Evolutionary conservation across 1,140 invertebrate species (phyloP), one percentile per base, ranked within the genome.

Genomic region (Atopsyche davidsoni): DNA sequence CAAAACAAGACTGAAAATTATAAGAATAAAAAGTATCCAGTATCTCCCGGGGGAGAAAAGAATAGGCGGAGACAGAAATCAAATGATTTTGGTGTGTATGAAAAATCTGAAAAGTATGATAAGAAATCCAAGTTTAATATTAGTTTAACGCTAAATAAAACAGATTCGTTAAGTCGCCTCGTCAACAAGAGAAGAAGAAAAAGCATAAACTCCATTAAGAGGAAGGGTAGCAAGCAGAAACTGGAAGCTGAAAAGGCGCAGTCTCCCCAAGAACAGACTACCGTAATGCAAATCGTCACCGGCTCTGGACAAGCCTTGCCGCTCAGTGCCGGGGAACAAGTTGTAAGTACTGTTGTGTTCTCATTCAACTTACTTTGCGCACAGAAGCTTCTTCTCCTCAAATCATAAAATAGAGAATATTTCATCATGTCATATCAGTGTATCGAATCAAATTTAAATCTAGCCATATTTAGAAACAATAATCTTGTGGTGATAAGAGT

Each of bases 291-390:
- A 56, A 74, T 76, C 49, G 63, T 75, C 2, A 68, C 76, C 17
- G 70, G 75, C 1, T 71, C 74, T 4, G 74, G 75, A 19, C 64
- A 68, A 44, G 67, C 73, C 13, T 65, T 78, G 49, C 71, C 73
- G 35, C 60, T 78, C 4, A 77, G 73, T 45, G 70, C 75, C 62
- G 76, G 77, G 23, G 77, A 79, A 62, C 70, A 79, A 76, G 73
- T 79, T 56, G 77, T 79, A 65, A 69, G 70, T 63, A 43, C 22
- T 42, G 40, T 41, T 13, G 21, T 46, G 31, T n/a, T n/a, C n/a
- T n/a, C n/a, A n/a, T n/a, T n/a, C n/a, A n/a, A n/a, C n/a, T n/a
- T n/a, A n/a, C n/a, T n/a, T n/a, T n/a, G n/a, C n/a, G n/a, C n/a
- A n/a, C n/a, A n/a, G n/a, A n/a, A n/a, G n/a, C n/a, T n/a, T n/a